Evolutionary conservation across 2,797 vertebrate genomes (phyloP).

Genomic region (Onychomys leucogaster): DNA sequence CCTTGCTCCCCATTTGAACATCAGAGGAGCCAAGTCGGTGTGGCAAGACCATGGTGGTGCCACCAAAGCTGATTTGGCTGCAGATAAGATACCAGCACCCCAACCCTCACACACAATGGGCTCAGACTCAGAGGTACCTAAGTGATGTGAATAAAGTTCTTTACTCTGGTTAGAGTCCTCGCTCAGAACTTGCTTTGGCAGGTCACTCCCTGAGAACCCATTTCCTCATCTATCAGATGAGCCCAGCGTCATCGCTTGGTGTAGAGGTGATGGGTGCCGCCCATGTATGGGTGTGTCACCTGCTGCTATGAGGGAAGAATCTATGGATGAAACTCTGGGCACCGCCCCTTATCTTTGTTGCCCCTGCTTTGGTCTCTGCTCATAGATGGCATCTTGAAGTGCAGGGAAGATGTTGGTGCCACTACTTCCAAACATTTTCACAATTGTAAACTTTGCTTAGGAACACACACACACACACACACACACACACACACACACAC

Average conservation of each 20-base stretch:
- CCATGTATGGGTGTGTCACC: fast-evolving
- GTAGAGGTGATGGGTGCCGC: not conserved
- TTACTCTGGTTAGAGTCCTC: not conserved
- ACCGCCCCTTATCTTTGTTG: not conserved
- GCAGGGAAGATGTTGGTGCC: not conserved
- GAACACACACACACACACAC: not conserved
- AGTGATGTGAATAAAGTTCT: not conserved
- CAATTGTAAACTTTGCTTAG: not conserved
- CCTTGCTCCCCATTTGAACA: conserved; percentile 44
- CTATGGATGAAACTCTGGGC: not conserved
- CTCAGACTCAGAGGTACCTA: not conserved
- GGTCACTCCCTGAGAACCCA: not conserved
- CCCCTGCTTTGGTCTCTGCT: not conserved
- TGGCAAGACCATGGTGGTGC: not conserved
- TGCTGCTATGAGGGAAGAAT: fast-evolving
- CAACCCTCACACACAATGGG: not conserved
- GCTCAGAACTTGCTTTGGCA: not conserved
- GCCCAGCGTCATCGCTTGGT: not conserved
- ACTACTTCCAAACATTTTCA: not conserved
- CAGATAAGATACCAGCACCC: fast-evolving
- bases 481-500: not conserved
- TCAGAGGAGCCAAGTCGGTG: not conserved
- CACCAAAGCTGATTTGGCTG: not conserved
- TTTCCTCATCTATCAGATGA: not conserved
- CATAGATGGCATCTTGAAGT: not conserved